phyloP scores from a whole-genome alignment of 2,797 vertebrate species.

The Clarias laeviceps region DNA sequence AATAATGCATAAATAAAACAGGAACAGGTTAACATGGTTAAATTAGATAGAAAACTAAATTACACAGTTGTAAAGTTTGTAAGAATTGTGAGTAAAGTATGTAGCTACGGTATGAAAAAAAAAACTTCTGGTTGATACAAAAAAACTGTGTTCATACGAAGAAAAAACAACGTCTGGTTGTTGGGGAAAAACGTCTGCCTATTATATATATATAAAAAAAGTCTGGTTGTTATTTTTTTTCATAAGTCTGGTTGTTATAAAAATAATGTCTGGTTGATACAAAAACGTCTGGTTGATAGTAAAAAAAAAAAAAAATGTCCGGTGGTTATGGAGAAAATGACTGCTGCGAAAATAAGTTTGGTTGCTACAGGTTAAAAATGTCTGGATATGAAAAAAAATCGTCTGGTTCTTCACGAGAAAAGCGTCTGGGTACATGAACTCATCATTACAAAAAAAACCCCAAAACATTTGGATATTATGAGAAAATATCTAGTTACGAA shows the following conservation, averaged over 20 bases:
- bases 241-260: no score
- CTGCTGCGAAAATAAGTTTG: no score
- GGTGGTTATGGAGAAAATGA: no score
- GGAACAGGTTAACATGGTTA: background rate
- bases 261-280: background rate
- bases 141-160: background rate
- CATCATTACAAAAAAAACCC: no score
- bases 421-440: no score
- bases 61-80: background rate
- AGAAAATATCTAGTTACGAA: no score
- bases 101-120: background rate
- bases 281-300: accelerated
- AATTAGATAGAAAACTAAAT: background rate
- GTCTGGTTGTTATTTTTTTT: no score
- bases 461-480: no score
- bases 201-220: background rate
- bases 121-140: background rate
- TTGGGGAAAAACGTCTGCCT: background rate
- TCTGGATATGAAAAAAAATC: no score
- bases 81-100: background rate
- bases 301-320: background rate
- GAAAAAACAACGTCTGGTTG: background rate
- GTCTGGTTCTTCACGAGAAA: no score
- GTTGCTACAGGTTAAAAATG: no score
- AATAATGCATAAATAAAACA: background rate